Conservation (phyloP, 2,797 vertebrate genomes). For the Coccyzus lansbergi region DNA sequence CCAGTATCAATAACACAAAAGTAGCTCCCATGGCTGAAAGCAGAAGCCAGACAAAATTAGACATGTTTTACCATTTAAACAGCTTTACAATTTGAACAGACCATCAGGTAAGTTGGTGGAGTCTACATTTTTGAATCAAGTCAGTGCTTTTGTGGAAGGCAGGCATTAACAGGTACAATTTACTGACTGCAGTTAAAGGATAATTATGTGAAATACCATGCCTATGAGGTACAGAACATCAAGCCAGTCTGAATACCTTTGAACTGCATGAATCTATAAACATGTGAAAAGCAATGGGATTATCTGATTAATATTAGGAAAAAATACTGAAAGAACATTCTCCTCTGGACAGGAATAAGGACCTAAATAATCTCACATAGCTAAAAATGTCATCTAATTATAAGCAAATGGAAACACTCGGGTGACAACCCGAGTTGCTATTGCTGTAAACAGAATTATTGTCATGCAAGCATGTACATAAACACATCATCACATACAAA, state of each 20-base stretch:
- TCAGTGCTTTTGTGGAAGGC: not conserved
- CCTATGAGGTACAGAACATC: not conserved
- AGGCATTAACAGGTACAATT: not conserved
- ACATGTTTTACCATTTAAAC: not conserved
- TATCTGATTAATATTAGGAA: not conserved
- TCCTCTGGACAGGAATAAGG: not conserved
- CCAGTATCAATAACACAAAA: not conserved
- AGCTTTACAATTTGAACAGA: not conserved
- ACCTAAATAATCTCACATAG: not conserved
- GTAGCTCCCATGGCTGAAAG: not conserved
- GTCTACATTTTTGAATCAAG: not conserved
- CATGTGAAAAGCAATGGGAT: not conserved
- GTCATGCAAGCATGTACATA: not conserved
- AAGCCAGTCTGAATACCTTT: not conserved
- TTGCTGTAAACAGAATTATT: slow-evolving; percentile 43
- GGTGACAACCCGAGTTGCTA: not conserved
- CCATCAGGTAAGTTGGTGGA: not conserved
- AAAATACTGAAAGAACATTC: not conserved
- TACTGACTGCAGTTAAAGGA: not conserved
- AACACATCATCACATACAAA: slow-evolving; percentile 5
- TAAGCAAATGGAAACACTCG: slow-evolving; percentile 43
- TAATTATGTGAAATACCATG: not conserved
- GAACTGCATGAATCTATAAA: not conserved
- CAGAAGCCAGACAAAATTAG: not conserved
- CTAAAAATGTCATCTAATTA: slow-evolving; percentile 18